phyloP scores from a whole-genome alignment of 2,888 invertebrate species.

The Zygogramma bicolorata region DNA sequence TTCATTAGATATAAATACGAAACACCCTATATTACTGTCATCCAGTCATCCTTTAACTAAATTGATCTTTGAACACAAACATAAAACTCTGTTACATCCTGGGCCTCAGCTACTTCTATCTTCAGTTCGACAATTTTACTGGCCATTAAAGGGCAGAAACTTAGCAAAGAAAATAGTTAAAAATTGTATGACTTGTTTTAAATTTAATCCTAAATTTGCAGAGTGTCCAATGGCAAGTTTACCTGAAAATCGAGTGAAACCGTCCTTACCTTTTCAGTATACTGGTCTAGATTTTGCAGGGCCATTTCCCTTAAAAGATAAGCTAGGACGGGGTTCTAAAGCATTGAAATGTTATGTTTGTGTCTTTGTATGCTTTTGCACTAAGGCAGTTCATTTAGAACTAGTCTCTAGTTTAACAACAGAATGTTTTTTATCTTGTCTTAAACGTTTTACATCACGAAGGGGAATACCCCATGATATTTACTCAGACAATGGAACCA shows the following conservation, averaged over 20 bases:
- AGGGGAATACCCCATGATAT: constrained; percentile 11
- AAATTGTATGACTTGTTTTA: constrained; percentile 29
- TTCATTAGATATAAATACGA: constrained; percentile 4
- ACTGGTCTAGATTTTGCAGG: constrained; percentile 31
- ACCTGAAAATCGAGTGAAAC: constrained; percentile 16
- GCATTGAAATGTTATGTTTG: constrained; percentile 10
- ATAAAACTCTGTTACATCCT: constrained; percentile 14
- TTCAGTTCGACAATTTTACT: constrained; percentile 14
- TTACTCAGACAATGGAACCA: constrained; percentile 18
- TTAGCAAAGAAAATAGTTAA: constrained; percentile 24
- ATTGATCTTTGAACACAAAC: constrained; percentile 10
- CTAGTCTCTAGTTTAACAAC: neutral
- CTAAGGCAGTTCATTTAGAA: constrained; percentile 14
- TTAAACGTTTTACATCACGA: constrained; percentile 12
- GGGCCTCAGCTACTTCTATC: constrained; percentile 22
- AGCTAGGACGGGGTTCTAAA: neutral
- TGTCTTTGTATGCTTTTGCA: constrained; percentile 10
- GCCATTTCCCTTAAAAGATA: neutral
- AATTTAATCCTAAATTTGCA: constrained; percentile 20
- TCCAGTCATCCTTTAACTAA: constrained; percentile 14
- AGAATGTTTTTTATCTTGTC: constrained; percentile 8
- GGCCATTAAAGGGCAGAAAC: constrained; percentile 15
- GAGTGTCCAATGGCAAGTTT: constrained; percentile 15
- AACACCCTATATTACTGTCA: constrained; percentile 15
- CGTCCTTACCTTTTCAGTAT: constrained; percentile 26